Evolutionary conservation across 2,888 invertebrate genomes (phyloP).

Genomic region (Perizoma affinitatum): DNA sequence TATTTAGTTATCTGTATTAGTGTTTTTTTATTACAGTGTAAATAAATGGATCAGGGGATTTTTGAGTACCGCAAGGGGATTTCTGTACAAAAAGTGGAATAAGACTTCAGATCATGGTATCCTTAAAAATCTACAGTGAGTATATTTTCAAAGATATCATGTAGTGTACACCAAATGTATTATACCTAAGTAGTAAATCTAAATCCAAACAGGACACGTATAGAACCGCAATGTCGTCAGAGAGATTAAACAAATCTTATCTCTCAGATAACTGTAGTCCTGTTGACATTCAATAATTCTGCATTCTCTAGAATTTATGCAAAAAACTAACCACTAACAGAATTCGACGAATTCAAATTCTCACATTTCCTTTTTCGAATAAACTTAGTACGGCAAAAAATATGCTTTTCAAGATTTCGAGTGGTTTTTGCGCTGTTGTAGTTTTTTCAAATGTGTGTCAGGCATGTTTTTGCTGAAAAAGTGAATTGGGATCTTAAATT

Average conservation of each 20-base stretch:
- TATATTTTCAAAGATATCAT: too few relatives aligned
- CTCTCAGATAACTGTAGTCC: slow-evolving; percentile 6
- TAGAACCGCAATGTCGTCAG: neutral
- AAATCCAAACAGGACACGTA: neutral
- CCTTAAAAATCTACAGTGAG: too few relatives aligned
- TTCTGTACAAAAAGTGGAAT: too few relatives aligned
- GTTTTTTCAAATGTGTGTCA: slow-evolving; percentile 41
- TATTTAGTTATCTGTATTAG: too few relatives aligned
- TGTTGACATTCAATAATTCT: slow-evolving; percentile 4
- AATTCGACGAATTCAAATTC: slow-evolving; percentile 11
- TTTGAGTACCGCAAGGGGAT: too few relatives aligned
- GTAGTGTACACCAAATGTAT: too few relatives aligned
- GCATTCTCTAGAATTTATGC: slow-evolving; percentile 3
- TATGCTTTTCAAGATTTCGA: slow-evolving; percentile 14
- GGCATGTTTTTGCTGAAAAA: slow-evolving; percentile 35
- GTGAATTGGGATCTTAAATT: slow-evolving; percentile 31
- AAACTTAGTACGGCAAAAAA: slow-evolving; percentile 27
- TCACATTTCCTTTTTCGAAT: slow-evolving; percentile 24
- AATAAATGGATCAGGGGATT: too few relatives aligned
- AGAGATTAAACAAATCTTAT: slow-evolving; percentile 2
- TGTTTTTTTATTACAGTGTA: too few relatives aligned
- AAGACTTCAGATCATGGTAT: too few relatives aligned
- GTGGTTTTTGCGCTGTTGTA: slow-evolving; percentile 23
- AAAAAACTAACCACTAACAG: slow-evolving; percentile 1
- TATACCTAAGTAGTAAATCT: neutral